Evolutionary conservation across 2,888 invertebrate species (phyloP).

Genomic region (Mimumesa dahlbomi): DNA sequence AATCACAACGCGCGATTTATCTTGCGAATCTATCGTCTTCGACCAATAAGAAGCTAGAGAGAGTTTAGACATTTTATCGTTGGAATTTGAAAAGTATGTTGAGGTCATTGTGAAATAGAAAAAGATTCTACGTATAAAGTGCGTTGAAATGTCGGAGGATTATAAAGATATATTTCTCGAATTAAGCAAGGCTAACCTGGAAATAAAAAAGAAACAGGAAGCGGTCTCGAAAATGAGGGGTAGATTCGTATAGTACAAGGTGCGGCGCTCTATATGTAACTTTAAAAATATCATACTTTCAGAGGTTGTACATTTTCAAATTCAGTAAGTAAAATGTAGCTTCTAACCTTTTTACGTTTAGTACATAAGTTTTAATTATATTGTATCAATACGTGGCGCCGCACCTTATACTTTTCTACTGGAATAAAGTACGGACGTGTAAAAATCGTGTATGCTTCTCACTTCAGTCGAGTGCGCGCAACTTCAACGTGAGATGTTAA

Average conservation of each 20-base stretch:
- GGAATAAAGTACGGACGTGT: too few species aligned
- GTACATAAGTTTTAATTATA: too few species aligned
- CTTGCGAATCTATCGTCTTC: background rate
- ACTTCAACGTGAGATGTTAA: constrained; percentile 56
- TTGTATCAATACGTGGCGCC: too few species aligned
- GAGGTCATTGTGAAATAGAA: too few species aligned
- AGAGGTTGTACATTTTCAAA: background rate
- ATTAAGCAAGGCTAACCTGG: constrained; percentile 29
- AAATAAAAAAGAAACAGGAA: constrained; percentile 60
- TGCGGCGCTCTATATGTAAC: too few species aligned
- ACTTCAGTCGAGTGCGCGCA: constrained; percentile 65
- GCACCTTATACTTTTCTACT: constrained; percentile 19
- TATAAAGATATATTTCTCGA: constrained; percentile 17
- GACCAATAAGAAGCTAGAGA: background rate
- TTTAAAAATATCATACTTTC: background rate
- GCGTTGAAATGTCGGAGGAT: constrained; percentile 21
- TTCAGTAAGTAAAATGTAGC: background rate
- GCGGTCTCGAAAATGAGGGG: constrained; percentile 62
- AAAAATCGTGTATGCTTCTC: too few species aligned
- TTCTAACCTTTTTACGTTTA: too few species aligned
- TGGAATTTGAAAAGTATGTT: too few species aligned
- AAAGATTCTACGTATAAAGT: too few species aligned
- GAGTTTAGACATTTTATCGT: background rate
- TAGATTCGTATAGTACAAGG: too few species aligned
- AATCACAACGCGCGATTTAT: background rate